Percentiles rank a stretch among this genome's conserved stretches.
Conservation (phyloP, 2,113 vertebrate species). For the Oophaga pumilio region DNA sequence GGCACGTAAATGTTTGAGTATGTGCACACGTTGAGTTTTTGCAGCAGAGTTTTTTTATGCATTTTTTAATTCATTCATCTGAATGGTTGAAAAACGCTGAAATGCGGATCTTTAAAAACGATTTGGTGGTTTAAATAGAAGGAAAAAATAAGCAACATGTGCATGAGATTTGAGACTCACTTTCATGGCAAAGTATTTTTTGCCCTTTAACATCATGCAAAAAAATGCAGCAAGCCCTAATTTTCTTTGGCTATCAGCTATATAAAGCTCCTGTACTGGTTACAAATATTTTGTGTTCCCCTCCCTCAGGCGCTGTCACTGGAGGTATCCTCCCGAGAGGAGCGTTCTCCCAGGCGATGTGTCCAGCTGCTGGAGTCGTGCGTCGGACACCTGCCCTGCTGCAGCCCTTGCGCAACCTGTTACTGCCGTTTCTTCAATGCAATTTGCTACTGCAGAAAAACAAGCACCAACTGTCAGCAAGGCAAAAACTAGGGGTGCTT, state of each 20-base stretch:
- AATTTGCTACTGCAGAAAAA: constrained; percentile 90
- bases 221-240: too few species aligned
- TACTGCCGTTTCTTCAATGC: constrained; percentile 97
- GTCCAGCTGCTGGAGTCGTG: constrained; percentile 91
- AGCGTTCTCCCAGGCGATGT: constrained; percentile 84
- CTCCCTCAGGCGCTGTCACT: constrained; percentile 69
- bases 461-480: constrained; percentile 64
- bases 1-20: too few species aligned
- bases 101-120: too few species aligned
- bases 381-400: constrained; percentile 89
- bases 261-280: neutral
- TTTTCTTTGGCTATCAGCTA: neutral
- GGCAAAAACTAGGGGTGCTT: constrained; percentile 68
- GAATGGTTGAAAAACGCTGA: too few species aligned
- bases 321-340: constrained; percentile 69
- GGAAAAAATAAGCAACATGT: too few species aligned
- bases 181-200: too few species aligned
- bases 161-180: too few species aligned
- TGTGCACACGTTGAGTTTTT: too few species aligned
- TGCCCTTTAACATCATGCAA: too few species aligned
- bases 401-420: constrained; percentile 91
- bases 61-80: too few species aligned
- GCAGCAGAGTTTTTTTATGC: too few species aligned
- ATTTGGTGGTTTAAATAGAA: too few species aligned
- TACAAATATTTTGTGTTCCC: neutral